Conservation (phyloP, 2,113 vertebrate species). For the Nanorana parkeri region DNA sequence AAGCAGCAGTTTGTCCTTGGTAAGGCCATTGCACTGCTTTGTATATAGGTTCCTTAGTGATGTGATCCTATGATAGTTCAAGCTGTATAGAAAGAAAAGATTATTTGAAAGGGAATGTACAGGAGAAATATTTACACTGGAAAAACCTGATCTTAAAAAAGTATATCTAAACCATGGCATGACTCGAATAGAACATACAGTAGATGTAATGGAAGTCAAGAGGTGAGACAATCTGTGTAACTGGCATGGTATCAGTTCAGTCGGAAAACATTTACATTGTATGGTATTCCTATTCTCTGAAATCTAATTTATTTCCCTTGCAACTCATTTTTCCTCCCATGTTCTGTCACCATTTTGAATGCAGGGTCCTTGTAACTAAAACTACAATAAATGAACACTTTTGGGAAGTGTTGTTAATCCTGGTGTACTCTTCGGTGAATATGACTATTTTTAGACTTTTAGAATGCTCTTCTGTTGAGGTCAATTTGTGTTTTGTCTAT, state of each 20-base stretch:
- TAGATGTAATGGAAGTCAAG: no score
- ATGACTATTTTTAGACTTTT: not conserved
- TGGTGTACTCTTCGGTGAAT: not conserved
- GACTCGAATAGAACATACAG: not conserved
- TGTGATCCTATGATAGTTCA: no score
- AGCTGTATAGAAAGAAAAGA: not conserved
- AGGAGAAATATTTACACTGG: not conserved
- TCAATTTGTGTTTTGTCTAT: conserved; percentile 23
- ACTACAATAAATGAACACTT: no score
- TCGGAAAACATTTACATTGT: not conserved
- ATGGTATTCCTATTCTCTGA: not conserved
- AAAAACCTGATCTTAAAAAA: no score
- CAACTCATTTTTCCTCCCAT: no score
- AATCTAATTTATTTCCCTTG: no score
- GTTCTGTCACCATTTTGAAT: no score
- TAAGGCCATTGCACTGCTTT: no score
- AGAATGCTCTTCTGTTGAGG: not conserved
- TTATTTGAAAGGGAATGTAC: not conserved
- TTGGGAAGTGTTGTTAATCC: not conserved
- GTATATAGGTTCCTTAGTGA: no score
- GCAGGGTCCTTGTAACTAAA: no score
- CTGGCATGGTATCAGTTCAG: not conserved
- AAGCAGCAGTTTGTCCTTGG: no score
- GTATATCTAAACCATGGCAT: not conserved
- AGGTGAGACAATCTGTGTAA: not conserved